A percentile compares a stretch with the other conserved stretches of the same genome.
phyloP scores from a whole-genome alignment of 2,888 invertebrate genomes.

The Celastrina argiolus region DNA sequence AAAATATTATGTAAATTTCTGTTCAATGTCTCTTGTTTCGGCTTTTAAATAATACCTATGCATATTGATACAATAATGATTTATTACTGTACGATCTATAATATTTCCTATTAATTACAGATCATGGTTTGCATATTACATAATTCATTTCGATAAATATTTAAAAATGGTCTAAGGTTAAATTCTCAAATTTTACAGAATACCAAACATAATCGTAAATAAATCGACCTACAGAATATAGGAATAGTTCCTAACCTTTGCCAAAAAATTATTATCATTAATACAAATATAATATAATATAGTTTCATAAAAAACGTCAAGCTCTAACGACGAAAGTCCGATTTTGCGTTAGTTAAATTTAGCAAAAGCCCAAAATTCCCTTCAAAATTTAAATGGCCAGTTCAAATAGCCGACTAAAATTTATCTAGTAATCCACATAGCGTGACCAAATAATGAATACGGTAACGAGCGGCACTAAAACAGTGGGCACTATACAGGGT shows the following conservation, averaged over 20 bases:
- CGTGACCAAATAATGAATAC: slow-evolving; percentile 30
- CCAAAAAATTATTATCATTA: too few relatives aligned
- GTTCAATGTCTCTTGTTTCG: neutral
- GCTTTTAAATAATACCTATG: neutral
- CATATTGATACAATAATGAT: neutral
- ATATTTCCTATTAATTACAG: neutral
- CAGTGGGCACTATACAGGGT: slow-evolving; percentile 32
- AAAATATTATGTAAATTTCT: neutral
- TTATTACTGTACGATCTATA: neutral
- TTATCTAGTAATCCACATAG: slow-evolving; percentile 30
- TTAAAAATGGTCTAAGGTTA: neutral
- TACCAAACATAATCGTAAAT: neutral
- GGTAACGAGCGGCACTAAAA: slow-evolving; percentile 28
- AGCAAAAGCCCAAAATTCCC: neutral
- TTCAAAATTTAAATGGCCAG: neutral
- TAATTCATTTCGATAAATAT: neutral
- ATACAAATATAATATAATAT: too few relatives aligned
- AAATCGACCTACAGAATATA: too few relatives aligned
- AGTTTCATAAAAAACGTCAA: too few relatives aligned
- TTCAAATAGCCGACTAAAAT: neutral
- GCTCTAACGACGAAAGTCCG: too few relatives aligned
- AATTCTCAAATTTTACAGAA: neutral
- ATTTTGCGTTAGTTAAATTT: too few relatives aligned
- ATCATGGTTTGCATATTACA: neutral
- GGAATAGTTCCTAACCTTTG: too few relatives aligned